Conservation (phyloP, 2,888 invertebrate species). For the Leptinotarsa tumamoca region DNA sequence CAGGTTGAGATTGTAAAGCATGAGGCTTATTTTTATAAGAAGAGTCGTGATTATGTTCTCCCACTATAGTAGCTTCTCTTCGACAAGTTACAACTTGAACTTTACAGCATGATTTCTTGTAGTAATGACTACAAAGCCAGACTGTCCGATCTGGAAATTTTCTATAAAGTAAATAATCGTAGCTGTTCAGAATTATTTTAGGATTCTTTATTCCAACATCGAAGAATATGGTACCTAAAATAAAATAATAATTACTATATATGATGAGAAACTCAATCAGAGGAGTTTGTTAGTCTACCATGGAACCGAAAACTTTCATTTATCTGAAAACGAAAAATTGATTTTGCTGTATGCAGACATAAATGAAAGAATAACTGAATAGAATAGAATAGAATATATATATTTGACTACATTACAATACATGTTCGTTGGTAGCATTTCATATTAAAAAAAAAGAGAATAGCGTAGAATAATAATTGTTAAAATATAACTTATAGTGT, state of each 20-base stretch:
- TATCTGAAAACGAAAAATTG: neutral
- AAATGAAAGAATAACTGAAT: neutral
- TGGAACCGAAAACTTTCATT: no score
- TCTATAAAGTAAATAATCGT: constrained; percentile 44
- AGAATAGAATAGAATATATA: neutral
- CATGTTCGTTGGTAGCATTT: no score
- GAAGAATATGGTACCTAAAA: constrained; percentile 53
- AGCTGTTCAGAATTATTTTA: constrained; percentile 51
- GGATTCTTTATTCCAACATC: constrained; percentile 51
- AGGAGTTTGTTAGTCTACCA: neutral
- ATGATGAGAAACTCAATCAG: neutral
- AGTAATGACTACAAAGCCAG: constrained; percentile 49
- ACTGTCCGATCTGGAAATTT: constrained; percentile 28
- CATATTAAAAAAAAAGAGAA: no score
- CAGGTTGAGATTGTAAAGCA: constrained; percentile 29
- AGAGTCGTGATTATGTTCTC: constrained; percentile 33
- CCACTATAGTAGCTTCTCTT: constrained; percentile 45
- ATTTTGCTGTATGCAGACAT: neutral
- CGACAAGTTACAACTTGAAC: constrained; percentile 49
- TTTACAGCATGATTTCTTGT: constrained; percentile 51
- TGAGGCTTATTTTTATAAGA: constrained; percentile 20
- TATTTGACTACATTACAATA: no score
- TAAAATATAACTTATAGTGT: no score
- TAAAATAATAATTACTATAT: neutral
- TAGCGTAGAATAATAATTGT: no score